Evolutionary conservation across 1,140 invertebrate species (phyloP).

Genomic region (Drosophila azteca): DNA sequence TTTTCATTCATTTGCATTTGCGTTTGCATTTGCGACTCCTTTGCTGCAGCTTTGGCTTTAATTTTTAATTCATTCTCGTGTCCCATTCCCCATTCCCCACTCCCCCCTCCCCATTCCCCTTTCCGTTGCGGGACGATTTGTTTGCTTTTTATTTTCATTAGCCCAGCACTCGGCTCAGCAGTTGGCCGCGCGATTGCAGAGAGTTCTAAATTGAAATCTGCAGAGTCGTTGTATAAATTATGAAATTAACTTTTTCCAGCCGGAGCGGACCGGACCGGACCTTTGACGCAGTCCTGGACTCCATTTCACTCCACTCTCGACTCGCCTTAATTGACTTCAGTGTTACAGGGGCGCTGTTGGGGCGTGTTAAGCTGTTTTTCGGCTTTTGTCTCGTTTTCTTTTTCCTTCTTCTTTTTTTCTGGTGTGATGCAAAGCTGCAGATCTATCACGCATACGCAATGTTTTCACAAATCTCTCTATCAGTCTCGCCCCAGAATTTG

Average conservation of each 20-base stretch:
- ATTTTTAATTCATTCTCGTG: conserved; percentile 64
- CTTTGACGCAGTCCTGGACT: conserved; percentile 31
- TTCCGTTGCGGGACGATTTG: conserved; percentile 36
- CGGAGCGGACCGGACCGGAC: background rate
- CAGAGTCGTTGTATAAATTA: conserved; percentile 45
- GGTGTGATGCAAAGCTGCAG: conserved; percentile 16
- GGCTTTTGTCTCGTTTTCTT: background rate
- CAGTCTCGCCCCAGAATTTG: background rate
- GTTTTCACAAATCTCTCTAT: conserved; percentile 27
- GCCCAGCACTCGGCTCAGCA: conserved; percentile 30
- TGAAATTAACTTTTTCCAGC: conserved; percentile 49
- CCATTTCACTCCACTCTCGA: no score
- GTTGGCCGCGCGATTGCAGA: background rate
- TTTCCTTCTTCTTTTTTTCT: no score
- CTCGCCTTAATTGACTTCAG: conserved; percentile 55
- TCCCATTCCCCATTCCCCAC: conserved; percentile 5
- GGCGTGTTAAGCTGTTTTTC: conserved; percentile 27
- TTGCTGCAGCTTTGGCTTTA: conserved; percentile 58
- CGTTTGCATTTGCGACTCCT: conserved; percentile 55
- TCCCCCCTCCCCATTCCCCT: conserved; percentile 27
- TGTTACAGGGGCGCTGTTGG: conserved; percentile 10
- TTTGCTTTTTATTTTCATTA: conserved; percentile 54
- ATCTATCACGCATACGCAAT: conserved; percentile 75
- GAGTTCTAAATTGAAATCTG: conserved; percentile 65
- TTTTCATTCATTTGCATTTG: conserved; percentile 47